Conservation (phyloP, 2,113 vertebrate genomes). For the Pseudorasbora parva region DNA sequence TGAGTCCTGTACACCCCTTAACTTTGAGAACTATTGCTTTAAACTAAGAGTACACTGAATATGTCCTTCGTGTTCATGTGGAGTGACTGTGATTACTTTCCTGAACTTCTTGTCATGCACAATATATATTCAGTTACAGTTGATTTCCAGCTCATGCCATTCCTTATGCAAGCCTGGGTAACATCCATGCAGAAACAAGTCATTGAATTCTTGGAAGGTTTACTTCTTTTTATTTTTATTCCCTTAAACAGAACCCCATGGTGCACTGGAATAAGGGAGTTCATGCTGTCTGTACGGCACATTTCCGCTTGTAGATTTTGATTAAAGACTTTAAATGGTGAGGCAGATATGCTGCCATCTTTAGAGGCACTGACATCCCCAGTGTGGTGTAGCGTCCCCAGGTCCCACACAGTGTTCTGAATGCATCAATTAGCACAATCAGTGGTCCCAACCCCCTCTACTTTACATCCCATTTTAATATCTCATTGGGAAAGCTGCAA, state of each 20-base stretch:
- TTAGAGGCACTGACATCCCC: conserved; percentile 57
- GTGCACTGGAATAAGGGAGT: conserved; percentile 42
- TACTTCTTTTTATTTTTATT: conserved; percentile 17
- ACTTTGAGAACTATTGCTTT: not conserved
- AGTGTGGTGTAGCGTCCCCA: conserved; percentile 48
- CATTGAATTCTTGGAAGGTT: conserved; percentile 27
- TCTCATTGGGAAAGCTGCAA: conserved; percentile 57
- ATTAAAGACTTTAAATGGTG: conserved; percentile 59
- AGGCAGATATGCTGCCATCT: conserved; percentile 52
- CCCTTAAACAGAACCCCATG: conserved; percentile 49
- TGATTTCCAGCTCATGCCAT: conserved; percentile 13
- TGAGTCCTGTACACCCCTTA: not conserved
- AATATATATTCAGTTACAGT: conserved; percentile 1
- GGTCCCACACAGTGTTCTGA: conserved; percentile 56
- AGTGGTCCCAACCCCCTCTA: conserved; percentile 49
- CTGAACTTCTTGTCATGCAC: not conserved
- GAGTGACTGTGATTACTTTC: conserved; percentile 3
- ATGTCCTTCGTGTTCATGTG: not conserved
- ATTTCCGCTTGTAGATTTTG: conserved; percentile 51
- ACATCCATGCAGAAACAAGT: conserved; percentile 14
- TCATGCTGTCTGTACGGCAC: conserved; percentile 50
- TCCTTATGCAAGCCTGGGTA: conserved; percentile 21
- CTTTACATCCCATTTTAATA: conserved; percentile 58
- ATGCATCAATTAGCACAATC: conserved; percentile 63
- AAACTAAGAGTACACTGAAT: not conserved